These are phyloP conservation scores for Epistrophe eligans DNA, from an alignment of 2,888 invertebrate genomes.

Conservation along the genomic window DNA sequence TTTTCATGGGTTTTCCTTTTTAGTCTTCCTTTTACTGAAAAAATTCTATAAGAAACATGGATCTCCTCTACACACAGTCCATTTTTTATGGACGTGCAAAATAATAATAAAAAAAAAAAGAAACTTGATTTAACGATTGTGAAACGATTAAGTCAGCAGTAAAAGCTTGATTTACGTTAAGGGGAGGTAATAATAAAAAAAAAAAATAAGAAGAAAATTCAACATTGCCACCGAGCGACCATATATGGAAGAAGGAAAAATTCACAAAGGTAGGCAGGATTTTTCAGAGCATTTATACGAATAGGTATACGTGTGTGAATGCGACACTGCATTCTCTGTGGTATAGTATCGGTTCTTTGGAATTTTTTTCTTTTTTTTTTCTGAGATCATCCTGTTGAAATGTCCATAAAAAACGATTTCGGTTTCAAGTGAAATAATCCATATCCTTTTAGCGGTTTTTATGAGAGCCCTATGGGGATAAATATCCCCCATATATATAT, in stretches of 20 bases:
- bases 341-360: constrained; percentile 9
- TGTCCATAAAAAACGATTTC: constrained; percentile 56
- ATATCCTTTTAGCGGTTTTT: constrained; percentile 60
- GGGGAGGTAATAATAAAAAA: constrained; percentile 62
- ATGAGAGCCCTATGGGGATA: constrained; percentile 16
- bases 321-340: neutral
- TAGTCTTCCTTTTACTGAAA: constrained; percentile 8
- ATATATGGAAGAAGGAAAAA: constrained; percentile 44
- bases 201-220: constrained; percentile 43
- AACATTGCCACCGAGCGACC: constrained; percentile 9
- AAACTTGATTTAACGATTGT: constrained; percentile 74
- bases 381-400: constrained; percentile 35
- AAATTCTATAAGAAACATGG: constrained; percentile 26
- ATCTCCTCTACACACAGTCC: constrained; percentile 12
- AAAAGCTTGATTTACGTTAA: constrained; percentile 74
- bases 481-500: neutral
- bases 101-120: constrained; percentile 27
- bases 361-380: constrained; percentile 7
- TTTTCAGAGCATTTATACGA: neutral
- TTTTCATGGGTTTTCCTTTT: constrained; percentile 13
- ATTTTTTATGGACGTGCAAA: constrained; percentile 28
- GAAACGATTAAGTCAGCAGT: constrained; percentile 76
- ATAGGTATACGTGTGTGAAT: too few species aligned
- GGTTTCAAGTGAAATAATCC: constrained; percentile 68
- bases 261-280: constrained; percentile 44